These are phyloP conservation scores for Atta texana DNA, from an alignment of 1,140 invertebrate genomes.

Conservation along the genomic window DNA sequence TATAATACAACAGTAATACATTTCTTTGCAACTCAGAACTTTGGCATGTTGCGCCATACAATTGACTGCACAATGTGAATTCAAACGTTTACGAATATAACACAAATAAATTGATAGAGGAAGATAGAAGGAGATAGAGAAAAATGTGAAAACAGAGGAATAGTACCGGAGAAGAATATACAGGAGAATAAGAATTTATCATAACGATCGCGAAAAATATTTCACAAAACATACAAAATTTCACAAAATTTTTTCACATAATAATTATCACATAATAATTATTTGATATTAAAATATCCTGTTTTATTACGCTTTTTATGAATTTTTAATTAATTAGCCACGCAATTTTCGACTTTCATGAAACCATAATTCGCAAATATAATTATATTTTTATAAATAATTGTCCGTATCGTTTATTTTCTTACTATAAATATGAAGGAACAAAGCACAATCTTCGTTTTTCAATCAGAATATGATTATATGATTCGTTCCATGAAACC, in stretches of 20 bases:
- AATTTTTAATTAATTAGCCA: neutral
- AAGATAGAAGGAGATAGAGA: neutral
- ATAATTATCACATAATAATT: neutral
- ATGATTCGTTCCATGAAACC: neutral
- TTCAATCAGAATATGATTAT: conserved; percentile 19
- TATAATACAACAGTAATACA: conserved; percentile 80
- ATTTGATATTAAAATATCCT: neutral
- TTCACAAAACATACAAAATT: conserved; percentile 15
- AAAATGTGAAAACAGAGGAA: neutral
- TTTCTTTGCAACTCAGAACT: conserved; percentile 67
- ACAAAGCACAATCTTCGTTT: neutral
- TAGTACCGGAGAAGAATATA: neutral
- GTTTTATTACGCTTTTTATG: neutral
- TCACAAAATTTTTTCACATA: neutral
- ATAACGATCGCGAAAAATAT: neutral
- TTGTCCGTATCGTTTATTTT: neutral
- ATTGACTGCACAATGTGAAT: conserved; percentile 79
- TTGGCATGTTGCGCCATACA: conserved; percentile 64
- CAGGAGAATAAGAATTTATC: conserved; percentile 45
- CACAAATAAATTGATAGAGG: conserved; percentile 79
- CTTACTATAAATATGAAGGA: neutral
- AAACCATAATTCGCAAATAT: neutral
- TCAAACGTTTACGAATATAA: conserved; percentile 80
- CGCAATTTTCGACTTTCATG: neutral
- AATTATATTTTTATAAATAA: neutral